Percentiles rank a stretch among this genome's conserved stretches.
Evolutionary conservation across 2,113 vertebrate species (phyloP).

Genomic region (Axis porcinus): DNA sequence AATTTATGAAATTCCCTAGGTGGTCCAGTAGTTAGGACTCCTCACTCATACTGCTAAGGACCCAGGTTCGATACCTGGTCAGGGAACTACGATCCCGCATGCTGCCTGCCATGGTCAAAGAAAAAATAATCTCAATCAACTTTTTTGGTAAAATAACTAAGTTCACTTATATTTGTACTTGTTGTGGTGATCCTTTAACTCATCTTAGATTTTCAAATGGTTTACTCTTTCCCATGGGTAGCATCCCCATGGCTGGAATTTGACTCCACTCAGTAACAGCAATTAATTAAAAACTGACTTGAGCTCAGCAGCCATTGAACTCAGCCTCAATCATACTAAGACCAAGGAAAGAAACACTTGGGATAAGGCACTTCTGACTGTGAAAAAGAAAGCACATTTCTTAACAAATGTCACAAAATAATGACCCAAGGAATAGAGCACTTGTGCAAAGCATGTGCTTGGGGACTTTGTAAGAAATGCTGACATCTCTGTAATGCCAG

Average conservation of each 20-base stretch:
- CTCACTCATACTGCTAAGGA: neutral
- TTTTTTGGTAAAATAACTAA: neutral
- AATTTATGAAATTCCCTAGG: neutral
- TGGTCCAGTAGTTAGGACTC: neutral
- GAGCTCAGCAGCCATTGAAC: neutral
- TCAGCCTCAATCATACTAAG: neutral
- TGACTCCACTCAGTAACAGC: neutral
- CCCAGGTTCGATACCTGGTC: neutral
- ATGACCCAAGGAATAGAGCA: neutral
- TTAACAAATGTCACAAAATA: constrained; percentile 33
- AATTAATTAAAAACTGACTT: neutral
- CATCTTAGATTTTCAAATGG: neutral
- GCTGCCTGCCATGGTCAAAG: neutral
- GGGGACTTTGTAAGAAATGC: constrained; percentile 7
- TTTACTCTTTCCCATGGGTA: neutral
- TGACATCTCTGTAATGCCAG: neutral
- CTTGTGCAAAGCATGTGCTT: neutral
- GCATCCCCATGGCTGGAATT: neutral
- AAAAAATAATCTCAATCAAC: neutral
- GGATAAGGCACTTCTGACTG: neutral
- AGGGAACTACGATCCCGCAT: neutral
- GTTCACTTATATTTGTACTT: neutral
- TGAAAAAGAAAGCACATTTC: neutral
- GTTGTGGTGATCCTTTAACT: neutral
- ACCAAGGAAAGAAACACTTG: neutral